Evolutionary conservation across 1,140 invertebrate genomes (phyloP), one percentile per base, ranked within the genome.

Genomic region (Caenorhabditis tropicalis): DNA sequence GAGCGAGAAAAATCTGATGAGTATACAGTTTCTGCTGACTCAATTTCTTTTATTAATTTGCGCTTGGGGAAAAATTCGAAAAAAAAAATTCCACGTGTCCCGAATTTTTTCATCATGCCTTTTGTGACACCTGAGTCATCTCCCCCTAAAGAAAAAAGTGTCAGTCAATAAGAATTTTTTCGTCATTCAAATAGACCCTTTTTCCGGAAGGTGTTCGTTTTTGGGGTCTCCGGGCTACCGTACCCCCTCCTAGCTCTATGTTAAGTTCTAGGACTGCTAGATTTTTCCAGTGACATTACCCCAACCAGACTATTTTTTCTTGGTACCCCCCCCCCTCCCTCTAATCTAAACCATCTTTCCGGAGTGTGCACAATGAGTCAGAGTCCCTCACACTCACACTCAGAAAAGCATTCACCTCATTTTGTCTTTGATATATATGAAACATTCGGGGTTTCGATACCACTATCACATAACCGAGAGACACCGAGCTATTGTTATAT

Each of bases 351-450:
- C 5, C 29, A 15, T 16, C 19, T n/a, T 70, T 36, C 60, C 31
- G 60, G 31, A n/a, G 60, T 70, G 60, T 70, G 60, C 60, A 70
- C 60, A 70, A 70, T 70, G 60, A 70, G 60, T 70, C 60, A 70
- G 31, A 36, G 16, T 36, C 16, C 33, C 31, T 36, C 10, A 19
- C 19, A 15, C 1, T 70, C 4, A 10, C 16, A n/a, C 53, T 31
- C 53, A 31, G 16, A 60, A n/a, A n/a, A n/a, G n/a, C 0, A 70
- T 70, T n/a, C 21, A 51, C 49, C 60, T 70, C 60, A 70, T 70
- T 70, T 70, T 70, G 16, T 58, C 27, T 1, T 10, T 58, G 53
- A 58, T 51, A n/a, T n/a, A 58, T 29, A 29, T 9, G 53, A 29
- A 29, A 58, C 49, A 51, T n/a, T 51, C 15, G 29, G 53, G 24